These are phyloP conservation scores for Gallinago nigripennis DNA, from an alignment of 2,797 vertebrate genomes.

Conservation along the genomic window DNA sequence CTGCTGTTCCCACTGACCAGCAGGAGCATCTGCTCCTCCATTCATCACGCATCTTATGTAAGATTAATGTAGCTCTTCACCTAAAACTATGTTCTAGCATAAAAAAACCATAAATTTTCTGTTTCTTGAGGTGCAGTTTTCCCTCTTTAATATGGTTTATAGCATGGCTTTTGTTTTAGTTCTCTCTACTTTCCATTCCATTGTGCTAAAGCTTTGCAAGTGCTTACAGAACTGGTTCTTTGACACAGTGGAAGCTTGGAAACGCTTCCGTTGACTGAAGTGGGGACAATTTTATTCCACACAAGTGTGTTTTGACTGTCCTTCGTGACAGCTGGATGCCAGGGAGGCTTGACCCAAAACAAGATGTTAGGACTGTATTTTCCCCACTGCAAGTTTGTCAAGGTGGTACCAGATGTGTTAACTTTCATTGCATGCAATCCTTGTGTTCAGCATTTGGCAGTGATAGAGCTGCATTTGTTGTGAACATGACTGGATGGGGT, in stretches of 20 bases:
- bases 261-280: background rate
- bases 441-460: fast-evolving
- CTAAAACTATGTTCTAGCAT: background rate
- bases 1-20: background rate
- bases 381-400: background rate
- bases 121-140: background rate
- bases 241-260: background rate
- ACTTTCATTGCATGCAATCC: background rate
- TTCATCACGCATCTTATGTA: background rate
- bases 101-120: background rate
- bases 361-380: background rate
- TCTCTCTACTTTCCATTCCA: background rate
- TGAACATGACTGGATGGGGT: background rate
- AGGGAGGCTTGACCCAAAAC: background rate
- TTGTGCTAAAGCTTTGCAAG: background rate
- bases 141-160: background rate
- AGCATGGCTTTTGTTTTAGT: background rate
- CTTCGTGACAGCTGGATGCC: background rate
- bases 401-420: background rate
- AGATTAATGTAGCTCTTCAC: background rate
- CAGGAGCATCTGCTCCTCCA: background rate
- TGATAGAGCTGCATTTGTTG: fast-evolving
- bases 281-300: background rate
- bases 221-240: background rate
- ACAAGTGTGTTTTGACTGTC: background rate